Percentiles rank a stretch among this genome's conserved stretches.
Conservation (phyloP, 2,797 vertebrate genomes). For the Spinus pinus region DNA sequence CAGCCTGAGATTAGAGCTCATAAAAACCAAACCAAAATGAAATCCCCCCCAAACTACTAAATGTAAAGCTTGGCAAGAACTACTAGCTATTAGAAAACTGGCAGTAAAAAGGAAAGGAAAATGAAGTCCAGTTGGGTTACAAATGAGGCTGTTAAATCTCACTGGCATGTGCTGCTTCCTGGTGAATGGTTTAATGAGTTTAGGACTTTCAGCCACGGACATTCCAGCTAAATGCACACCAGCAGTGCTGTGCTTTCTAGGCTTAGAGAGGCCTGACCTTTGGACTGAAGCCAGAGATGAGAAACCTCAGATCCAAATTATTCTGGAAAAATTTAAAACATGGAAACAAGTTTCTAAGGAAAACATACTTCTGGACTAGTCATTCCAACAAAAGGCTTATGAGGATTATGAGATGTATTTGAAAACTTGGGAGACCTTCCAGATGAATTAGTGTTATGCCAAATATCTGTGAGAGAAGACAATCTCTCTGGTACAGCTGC, state of each 20-base stretch:
- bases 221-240: neutral
- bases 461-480: neutral
- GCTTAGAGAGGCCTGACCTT: neutral
- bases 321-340: neutral
- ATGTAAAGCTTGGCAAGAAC: constrained; percentile 31
- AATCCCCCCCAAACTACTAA: neutral
- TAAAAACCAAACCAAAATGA: neutral
- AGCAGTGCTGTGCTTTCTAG: neutral
- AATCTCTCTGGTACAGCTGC: neutral
- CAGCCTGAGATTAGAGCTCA: constrained; percentile 20
- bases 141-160: constrained; percentile 13
- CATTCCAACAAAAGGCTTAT: neutral
- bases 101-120: constrained; percentile 32
- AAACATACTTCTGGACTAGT: neutral
- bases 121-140: constrained; percentile 27
- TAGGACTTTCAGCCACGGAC: neutral
- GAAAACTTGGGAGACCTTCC: neutral
- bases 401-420: neutral
- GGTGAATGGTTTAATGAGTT: neutral
- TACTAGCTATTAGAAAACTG: constrained; percentile 24
- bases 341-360: neutral
- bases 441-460: neutral
- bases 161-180: constrained; percentile 8
- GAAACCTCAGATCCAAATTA: neutral
- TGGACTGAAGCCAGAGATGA: neutral